Evolutionary conservation across 1,140 invertebrate genomes (phyloP), one percentile per base, ranked within the genome.

Genomic region (Drosophila cardini): DNA sequence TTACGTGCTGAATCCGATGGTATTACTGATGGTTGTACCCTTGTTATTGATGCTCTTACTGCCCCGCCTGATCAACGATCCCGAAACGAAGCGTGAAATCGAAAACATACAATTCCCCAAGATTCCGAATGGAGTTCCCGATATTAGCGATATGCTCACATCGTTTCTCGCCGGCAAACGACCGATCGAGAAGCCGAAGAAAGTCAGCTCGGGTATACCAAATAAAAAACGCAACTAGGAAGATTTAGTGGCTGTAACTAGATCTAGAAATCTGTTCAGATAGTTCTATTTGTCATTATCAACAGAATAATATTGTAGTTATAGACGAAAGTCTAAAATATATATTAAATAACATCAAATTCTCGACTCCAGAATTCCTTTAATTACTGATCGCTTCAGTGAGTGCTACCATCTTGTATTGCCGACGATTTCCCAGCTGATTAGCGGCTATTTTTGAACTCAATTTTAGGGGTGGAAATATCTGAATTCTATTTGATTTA

Each of bases 41-140:
- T 93, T 99, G 2, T 74, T 99, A 0, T 87, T 99, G 0, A 97
- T 99, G 69, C 96, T 99, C 94, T 93, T 99, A 60, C 92, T 99
- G 73, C 98, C 98, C 4, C 98, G 98, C 92, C 95, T 99, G 93
- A 97, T 99, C 95, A 98, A 97, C 91, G 98, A 99, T 93, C 97
- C 97, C 45, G 98, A 99, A 92, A 97, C 97, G 0, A 95, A 96
- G 94, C 94, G 97, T 94, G 97, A 98, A 93, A 95, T 98, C 93
- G 97, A 98, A 90, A 96, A 97, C 75, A 94, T 98, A 10, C 79
- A 75, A 30, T 72, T 92, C 16, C 89, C 86, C 0, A 89, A 86
- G 21, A 57, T 91, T 11, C 30, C 69, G n/a, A 42, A 34, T 1
- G 93, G 94, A 15, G 94, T 98, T 93, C 97, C 97, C 1, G 97